Evolutionary conservation across 2,113 vertebrate species (phyloP), one percentile per base, ranked within the genome.

Genomic region (Elachura formosa): DNA sequence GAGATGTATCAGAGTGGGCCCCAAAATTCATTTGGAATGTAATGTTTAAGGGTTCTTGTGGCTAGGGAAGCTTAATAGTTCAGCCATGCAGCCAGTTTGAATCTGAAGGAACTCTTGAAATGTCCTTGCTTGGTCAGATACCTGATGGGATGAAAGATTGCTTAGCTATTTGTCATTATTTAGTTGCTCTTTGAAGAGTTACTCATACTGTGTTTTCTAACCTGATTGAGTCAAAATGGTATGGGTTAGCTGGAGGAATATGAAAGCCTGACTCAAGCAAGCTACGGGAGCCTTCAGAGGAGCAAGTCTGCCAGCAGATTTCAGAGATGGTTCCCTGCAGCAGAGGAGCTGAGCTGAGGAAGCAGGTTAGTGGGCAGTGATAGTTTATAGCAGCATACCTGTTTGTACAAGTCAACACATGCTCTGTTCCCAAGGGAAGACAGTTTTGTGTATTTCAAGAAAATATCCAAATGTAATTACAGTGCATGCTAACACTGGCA

Each of bases 361-460:
- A 48, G 52, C 48, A 29, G 66, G 52, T 36, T 52, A 43, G n/a
- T 4, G 43, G 49, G 23, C 89, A 76, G 43, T 18, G 23, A 4
- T 31, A 36, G 34, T 10, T 48, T 18, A 22, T 13, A 5, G 13
- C 43, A 69, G 11, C 2, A 0, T n/a, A 36, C 16, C 78, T 69
- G 25, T 38, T 45, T 13, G 33, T 22, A 0, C 48, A 49, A 14
- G 22, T 61, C 28, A 2, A 2, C 8, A 0, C 0, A 1, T 55
- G n/a, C 36, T 71, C 31, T 24, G 6, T 9, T 52, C 79, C 25
- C 43, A 11, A 8, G 45, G 40, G 6, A 55, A 31, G 18, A 16
- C 21, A 5, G 0, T 9, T 38, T 71, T 41, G 19, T 36, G 9
- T 36, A 2, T 58, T 76, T 46, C 31, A 26, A 58, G 62, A 34